Base-by-base conservation (phyloP, 1,140 invertebrate species). In the Augochlora pura region DNA sequence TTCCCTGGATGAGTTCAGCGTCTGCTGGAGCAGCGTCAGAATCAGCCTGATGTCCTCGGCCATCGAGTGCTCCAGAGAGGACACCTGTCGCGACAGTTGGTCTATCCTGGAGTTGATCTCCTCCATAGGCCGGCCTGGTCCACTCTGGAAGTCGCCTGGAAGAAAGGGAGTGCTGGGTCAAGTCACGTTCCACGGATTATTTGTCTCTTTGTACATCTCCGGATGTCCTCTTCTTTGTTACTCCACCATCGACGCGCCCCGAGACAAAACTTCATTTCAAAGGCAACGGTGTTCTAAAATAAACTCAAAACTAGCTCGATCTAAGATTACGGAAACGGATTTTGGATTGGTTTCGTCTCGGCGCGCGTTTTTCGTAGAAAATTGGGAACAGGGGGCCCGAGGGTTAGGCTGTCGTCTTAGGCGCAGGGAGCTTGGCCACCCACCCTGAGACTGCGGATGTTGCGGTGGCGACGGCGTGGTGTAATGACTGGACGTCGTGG, bases 11-110 rank as follows among this genome's bases (percentile, higher is more conserved):
- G 77, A 94, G 69, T 91, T 90, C 32, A 92, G 88, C 59, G 92
- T 93, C 67, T 94, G 94, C 86, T 96, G 95, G 65, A 96, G 91
- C 77, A 96, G 88, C 39, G 93, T 93, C 84, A 96, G 88, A 69
- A 96, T 96, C 74, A 95, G 92, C 82, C 94, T 93, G 75, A 96
- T 94, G 82, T 96, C 96, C 3, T 94, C 93, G 1, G 94, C 94
- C 83, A 96, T 94, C 6, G 95, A 94, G 52, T 93, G 93, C 84
- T 96, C 96, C 73, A 96, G 88, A 14, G 94, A 93, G 12, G 93
- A 92, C 32, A 96, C 94, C 81, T 95, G 94, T 78, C 94, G 93
- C 79, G 94, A 94, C 27, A 96, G 90, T 78, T 95, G 94, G 78
- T 96, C 96, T 87, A 96, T 94, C 86, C 95, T 93, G 46, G 88